Evolutionary conservation across 1,140 invertebrate genomes (phyloP).

Genomic region (Drosophila kohkoa): DNA sequence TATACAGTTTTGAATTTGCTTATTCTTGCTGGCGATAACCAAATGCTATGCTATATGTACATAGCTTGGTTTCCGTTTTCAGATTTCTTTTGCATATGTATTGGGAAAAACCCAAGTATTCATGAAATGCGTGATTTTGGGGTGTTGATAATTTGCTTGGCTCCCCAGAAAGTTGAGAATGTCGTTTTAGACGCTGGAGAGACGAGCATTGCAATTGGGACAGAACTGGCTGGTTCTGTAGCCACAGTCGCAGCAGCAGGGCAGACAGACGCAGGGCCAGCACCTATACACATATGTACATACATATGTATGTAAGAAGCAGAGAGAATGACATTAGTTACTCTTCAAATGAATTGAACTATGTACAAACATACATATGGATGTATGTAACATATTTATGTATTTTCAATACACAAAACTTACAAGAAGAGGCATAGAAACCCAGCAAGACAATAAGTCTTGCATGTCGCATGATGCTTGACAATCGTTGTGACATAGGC

Average conservation of each 20-base stretch:
- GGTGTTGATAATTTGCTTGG: neutral
- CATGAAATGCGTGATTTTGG: neutral
- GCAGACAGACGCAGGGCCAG: constrained; percentile 87
- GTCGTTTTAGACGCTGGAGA: constrained; percentile 84
- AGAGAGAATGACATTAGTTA: constrained; percentile 10
- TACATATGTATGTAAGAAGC: neutral
- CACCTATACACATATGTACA: constrained; percentile 51
- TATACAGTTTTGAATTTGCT: neutral
- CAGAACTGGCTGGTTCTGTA: constrained; percentile 88
- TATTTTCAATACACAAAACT: constrained; percentile 19
- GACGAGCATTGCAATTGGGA: constrained; percentile 87
- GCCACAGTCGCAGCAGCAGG: constrained; percentile 88
- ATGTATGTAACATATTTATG: too few species aligned
- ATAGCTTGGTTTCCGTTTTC: constrained; percentile 10
- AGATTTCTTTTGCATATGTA: neutral
- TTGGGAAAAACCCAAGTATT: neutral
- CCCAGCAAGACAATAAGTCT: constrained; percentile 45
- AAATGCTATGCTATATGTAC: neutral
- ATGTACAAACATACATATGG: too few species aligned
- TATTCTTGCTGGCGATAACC: neutral
- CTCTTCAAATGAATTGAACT: neutral
- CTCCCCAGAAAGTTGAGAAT: neutral
- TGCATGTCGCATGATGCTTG: constrained; percentile 54
- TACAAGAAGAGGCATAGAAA: constrained; percentile 56
- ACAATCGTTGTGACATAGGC: constrained; percentile 35